phyloP scores from a whole-genome alignment of 2,888 invertebrate genomes.

The Acrocera orbiculus region DNA sequence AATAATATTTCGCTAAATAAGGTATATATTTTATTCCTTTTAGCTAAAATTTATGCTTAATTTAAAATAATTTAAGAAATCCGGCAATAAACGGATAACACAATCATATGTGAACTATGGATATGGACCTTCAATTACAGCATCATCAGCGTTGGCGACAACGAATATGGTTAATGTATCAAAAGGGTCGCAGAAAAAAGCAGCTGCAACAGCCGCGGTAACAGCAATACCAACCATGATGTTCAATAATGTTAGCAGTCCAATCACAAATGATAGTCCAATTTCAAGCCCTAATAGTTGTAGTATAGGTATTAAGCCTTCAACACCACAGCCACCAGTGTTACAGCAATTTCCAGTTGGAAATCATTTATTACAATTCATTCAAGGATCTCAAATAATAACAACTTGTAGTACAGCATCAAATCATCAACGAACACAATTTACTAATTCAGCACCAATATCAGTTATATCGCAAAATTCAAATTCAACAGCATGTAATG shows the following conservation, averaged over 20 bases:
- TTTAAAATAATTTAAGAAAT: conserved; percentile 10
- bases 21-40: conserved; percentile 17
- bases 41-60: too few species aligned
- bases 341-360: conserved; percentile 21
- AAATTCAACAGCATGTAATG: conserved; percentile 9
- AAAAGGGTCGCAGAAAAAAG: conserved; percentile 33
- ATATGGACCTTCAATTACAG: conserved; percentile 22
- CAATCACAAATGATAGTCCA: conserved; percentile 30
- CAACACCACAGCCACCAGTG: conserved; percentile 25
- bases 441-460: conserved; percentile 4
- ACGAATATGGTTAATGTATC: conserved; percentile 31
- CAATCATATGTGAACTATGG: conserved; percentile 22
- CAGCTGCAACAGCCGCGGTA: conserved; percentile 21
- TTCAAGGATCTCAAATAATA: conserved; percentile 17
- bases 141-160: conserved; percentile 29
- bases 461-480: neutral
- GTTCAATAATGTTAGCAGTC: conserved; percentile 22
- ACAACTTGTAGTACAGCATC: conserved; percentile 10
- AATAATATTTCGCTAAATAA: conserved; percentile 33
- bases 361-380: conserved; percentile 18
- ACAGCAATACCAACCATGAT: conserved; percentile 16
- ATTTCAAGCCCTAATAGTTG: conserved; percentile 30
- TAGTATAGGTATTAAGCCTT: conserved; percentile 21
- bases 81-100: conserved; percentile 6
- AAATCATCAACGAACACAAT: conserved; percentile 11